These are phyloP conservation scores for Sclerodermus sp. DNA, from an alignment of 2,888 invertebrate genomes.

Conservation along the genomic window DNA sequence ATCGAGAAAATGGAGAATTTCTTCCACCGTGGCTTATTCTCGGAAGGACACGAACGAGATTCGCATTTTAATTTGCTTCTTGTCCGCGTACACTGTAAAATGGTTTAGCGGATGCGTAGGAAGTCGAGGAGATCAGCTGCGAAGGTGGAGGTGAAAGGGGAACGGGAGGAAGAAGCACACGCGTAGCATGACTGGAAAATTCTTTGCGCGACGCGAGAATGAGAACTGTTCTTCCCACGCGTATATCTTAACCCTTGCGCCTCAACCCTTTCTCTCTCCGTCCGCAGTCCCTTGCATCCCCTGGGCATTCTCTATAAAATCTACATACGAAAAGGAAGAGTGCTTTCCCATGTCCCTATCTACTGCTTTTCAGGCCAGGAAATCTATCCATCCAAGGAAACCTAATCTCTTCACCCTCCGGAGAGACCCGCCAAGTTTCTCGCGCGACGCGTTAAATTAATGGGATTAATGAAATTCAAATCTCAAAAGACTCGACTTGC, in stretches of 20 bases:
- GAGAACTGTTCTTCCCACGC: conserved; percentile 38
- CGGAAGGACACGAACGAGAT: too few relatives aligned
- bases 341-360: conserved; percentile 42
- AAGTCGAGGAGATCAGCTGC: too few relatives aligned
- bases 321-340: conserved; percentile 42
- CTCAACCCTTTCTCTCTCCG: conserved; percentile 31
- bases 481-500: neutral
- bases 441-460: too few relatives aligned
- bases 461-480: neutral
- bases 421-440: too few relatives aligned
- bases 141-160: neutral
- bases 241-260: conserved; percentile 30
- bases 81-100: too few relatives aligned
- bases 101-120: too few relatives aligned
- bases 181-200: conserved; percentile 35
- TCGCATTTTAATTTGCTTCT: too few relatives aligned
- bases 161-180: conserved; percentile 8
- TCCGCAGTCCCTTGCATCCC: too few relatives aligned
- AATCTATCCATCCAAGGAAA: conserved; percentile 35
- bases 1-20: too few relatives aligned
- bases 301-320: conserved; percentile 34
- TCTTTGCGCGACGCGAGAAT: too few relatives aligned
- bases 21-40: too few relatives aligned
- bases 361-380: conserved; percentile 22
- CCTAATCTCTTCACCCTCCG: conserved; percentile 32